phyloP scores from a whole-genome alignment of 2,888 invertebrate species.

The Agrenia bidenticulata region DNA sequence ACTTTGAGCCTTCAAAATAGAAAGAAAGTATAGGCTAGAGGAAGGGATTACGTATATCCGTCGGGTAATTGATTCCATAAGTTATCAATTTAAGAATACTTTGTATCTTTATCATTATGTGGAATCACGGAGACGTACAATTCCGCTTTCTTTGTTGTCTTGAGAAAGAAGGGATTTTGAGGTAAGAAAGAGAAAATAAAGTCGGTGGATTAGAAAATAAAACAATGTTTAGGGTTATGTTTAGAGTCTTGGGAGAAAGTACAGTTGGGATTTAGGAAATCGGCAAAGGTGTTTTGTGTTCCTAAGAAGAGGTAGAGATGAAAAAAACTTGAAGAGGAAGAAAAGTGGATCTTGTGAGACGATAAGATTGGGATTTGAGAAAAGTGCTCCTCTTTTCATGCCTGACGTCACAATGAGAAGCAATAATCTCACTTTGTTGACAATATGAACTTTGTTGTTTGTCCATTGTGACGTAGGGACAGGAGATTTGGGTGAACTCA shows the following conservation, averaged over 20 bases:
- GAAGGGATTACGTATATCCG: too few relatives aligned
- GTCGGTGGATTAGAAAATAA: not conserved
- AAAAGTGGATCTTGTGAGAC: not conserved
- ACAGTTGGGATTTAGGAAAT: not conserved
- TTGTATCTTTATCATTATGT: too few relatives aligned
- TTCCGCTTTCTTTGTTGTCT: too few relatives aligned
- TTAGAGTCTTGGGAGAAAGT: not conserved
- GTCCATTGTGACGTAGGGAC: conserved; percentile 15
- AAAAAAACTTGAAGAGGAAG: not conserved
- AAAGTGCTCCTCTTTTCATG: conserved; percentile 15
- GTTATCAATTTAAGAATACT: too few relatives aligned
- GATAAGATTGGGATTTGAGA: conserved; percentile 15
- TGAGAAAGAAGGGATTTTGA: not conserved
- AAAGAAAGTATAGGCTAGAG: too few relatives aligned
- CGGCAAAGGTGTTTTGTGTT: not conserved
- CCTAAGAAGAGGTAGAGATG: not conserved
- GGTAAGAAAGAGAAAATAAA: conserved; percentile 4
- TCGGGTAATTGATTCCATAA: too few relatives aligned
- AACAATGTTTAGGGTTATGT: not conserved
- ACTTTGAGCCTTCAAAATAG: too few relatives aligned
- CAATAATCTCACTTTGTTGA: conserved; percentile 20
- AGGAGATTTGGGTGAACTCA: conserved; percentile 19
- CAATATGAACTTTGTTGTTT: conserved; percentile 22
- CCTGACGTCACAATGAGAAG: not conserved
- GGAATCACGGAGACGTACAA: too few relatives aligned